Conservation (phyloP, 1,140 invertebrate species). For the Ericerus pela region DNA sequence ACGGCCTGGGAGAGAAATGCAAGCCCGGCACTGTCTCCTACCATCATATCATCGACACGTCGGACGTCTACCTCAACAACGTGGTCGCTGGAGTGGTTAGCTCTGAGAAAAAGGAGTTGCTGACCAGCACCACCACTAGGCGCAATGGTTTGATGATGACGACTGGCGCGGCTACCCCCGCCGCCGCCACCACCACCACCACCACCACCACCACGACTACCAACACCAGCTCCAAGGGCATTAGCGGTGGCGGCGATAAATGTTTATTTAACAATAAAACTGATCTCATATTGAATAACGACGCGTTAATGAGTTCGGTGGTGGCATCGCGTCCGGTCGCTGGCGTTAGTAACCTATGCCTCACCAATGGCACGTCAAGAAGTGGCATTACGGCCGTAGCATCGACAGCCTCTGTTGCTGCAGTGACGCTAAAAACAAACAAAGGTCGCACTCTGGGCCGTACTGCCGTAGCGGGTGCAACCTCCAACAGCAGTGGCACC, state of each 20-base stretch:
- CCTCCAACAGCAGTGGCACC: too few relatives aligned
- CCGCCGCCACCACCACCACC: not conserved
- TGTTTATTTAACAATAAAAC: not conserved
- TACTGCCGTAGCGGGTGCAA: too few relatives aligned
- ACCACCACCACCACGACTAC: not conserved
- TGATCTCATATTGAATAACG: not conserved
- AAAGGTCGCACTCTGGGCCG: not conserved
- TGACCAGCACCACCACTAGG: too few relatives aligned
- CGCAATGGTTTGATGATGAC: not conserved
- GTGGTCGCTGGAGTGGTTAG: not conserved
- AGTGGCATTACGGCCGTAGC: too few relatives aligned
- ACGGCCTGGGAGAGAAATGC: too few relatives aligned
- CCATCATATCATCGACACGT: not conserved
- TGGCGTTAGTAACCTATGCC: too few relatives aligned
- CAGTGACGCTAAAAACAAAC: too few relatives aligned
- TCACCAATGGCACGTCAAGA: too few relatives aligned
- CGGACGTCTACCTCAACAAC: not conserved
- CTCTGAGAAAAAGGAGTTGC: not conserved
- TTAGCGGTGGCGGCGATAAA: not conserved
- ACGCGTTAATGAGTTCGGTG: not conserved
- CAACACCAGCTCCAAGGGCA: not conserved
- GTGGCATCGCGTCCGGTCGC: too few relatives aligned
- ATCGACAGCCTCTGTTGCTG: too few relatives aligned
- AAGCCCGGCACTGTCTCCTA: too few relatives aligned
- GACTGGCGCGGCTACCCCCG: not conserved